Evolutionary conservation across 2,113 vertebrate genomes (phyloP).

Genomic region (Periophthalmodon schlosseri): DNA sequence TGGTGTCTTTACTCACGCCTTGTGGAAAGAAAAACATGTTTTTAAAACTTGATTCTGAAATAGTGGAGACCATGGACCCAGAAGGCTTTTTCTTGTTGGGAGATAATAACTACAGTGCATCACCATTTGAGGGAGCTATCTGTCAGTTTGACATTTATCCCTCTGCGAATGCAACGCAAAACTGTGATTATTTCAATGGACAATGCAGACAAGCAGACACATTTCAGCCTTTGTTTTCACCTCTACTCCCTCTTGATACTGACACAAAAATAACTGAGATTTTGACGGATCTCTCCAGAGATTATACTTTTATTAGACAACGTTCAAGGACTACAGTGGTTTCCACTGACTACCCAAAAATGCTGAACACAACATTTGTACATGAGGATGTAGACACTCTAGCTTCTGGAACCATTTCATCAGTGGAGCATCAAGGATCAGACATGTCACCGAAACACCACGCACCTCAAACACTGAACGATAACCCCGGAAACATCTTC

Average conservation of each 20-base stretch:
- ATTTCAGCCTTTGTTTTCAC: conserved; percentile 81
- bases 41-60: conserved; percentile 82
- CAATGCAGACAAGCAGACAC: conserved; percentile 90
- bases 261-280: conserved; percentile 46
- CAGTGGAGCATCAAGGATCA: conserved; percentile 39
- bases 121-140: conserved; percentile 93
- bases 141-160: conserved; percentile 97
- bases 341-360: conserved; percentile 17
- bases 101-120: conserved; percentile 85
- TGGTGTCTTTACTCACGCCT: conserved; percentile 86
- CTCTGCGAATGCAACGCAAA: conserved; percentile 90
- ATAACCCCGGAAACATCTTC: conserved; percentile 47
- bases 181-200: conserved; percentile 94
- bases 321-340: conserved; percentile 45
- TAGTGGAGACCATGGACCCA: conserved; percentile 83
- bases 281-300: conserved; percentile 39
- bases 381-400: conserved; percentile 20
- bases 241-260: conserved; percentile 75
- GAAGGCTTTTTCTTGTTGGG: conserved; percentile 91
- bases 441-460: conserved; percentile 49
- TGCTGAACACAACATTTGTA: conserved; percentile 37
- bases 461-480: conserved; percentile 22
- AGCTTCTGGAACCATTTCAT: conserved; percentile 19
- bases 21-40: conserved; percentile 85
- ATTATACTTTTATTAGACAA: conserved; percentile 27